Percentiles rank a stretch among this genome's conserved stretches.
Evolutionary conservation across 2,113 vertebrate species (phyloP).

Genomic region (Ammodytes marinus): DNA sequence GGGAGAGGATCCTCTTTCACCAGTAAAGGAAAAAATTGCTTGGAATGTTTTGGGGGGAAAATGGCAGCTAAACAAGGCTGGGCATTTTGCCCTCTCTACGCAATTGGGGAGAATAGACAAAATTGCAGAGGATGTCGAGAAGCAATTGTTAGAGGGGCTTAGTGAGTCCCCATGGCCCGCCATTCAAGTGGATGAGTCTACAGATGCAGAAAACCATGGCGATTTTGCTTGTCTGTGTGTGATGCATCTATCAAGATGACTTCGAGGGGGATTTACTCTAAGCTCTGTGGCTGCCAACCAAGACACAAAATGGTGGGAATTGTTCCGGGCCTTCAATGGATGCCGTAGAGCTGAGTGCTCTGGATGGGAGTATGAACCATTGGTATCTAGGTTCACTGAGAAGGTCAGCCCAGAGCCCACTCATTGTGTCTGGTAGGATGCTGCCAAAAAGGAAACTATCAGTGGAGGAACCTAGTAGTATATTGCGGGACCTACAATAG

Average conservation of each 20-base stretch:
- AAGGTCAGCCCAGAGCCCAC: background rate
- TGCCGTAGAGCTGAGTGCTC: background rate
- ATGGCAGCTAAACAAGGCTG: constrained; percentile 41
- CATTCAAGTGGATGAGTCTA: constrained; percentile 54
- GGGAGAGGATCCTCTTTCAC: constrained; percentile 14
- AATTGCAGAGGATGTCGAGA: constrained; percentile 53
- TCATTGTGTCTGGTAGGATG: background rate
- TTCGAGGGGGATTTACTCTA: constrained; percentile 33
- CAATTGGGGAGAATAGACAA: constrained; percentile 45
- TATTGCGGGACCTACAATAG: background rate
- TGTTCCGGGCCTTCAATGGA: background rate
- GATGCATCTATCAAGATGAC: constrained; percentile 48
- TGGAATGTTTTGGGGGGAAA: constrained; percentile 37
- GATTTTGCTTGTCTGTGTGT: constrained; percentile 30
- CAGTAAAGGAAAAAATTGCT: constrained; percentile 22
- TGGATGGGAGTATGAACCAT: background rate
- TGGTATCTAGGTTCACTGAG: background rate
- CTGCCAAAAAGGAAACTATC: background rate
- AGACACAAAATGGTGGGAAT: constrained; percentile 16
- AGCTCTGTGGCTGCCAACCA: constrained; percentile 20
- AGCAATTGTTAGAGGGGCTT: constrained; percentile 65
- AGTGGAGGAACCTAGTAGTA: background rate
- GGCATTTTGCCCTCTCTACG: constrained; percentile 55
- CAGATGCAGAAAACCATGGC: constrained; percentile 39
- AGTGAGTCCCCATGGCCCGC: constrained; percentile 41